Base-by-base conservation (phyloP, 2,797 vertebrate genomes). In the Sebastes flavidus region DNA sequence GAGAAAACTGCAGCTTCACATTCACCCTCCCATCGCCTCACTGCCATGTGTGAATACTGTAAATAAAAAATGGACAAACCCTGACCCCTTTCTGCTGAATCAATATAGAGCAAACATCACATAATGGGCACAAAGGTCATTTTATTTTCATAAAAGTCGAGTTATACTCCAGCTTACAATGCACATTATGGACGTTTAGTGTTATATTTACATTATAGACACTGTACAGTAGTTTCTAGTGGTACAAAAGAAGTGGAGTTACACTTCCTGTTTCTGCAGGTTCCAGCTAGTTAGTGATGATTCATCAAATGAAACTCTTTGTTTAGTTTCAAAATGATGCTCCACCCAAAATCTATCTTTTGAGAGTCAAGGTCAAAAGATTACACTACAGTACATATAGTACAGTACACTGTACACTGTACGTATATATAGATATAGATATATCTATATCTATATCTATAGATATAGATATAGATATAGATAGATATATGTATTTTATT, bases 121-220 rank as follows among this genome's bases (percentile, higher is more conserved):
- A 67, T 2, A 55, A 27, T 42, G 25, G 58, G 77, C 20, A 61
- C 70, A 58, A 72, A 78, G 54, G 54, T 75, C 22, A 29, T n/a
- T 25, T 22, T 27, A n/a, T 30, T 36, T 6, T 13, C 5, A 62
- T 13, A 4, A 18, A 34, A 62, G 4, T 49, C 0, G 2, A 20
- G 29, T 54, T 36, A 36, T 36, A 36, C 11, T 71, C 27, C 0
- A 11, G 46, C 0, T 52, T 8, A 20, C 8, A 52, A 20, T 46
- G 8, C 11, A 14, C 30, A 16, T 34, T 36, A 11, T 62, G 8
- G 18, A 29, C 5, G 9, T 10, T 56, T 4, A 32, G 1, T 30
- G 49, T 46, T 25, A 24, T 16, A 14, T 56, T 25, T 34, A 11
- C 6, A 25, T 30, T 29, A 6, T 4, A 42, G 20, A 8, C 8